Evolutionary conservation across 2,888 invertebrate species (phyloP).

Genomic region (Beris chalybata): DNA sequence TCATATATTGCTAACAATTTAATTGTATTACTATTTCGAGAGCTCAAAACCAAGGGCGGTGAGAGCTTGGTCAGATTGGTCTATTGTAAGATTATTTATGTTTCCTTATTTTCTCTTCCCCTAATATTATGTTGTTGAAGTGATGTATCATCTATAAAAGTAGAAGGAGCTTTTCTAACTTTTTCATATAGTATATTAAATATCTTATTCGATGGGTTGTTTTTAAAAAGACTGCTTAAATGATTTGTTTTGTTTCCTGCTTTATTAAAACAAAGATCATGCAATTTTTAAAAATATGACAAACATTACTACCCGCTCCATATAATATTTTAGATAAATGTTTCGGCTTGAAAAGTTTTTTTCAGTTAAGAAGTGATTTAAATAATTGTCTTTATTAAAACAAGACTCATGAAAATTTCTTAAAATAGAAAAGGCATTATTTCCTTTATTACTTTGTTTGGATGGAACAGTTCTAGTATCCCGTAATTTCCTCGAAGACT

Average conservation of each 20-base stretch:
- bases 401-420: conserved; percentile 46
- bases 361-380: conserved; percentile 43
- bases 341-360: conserved; percentile 46
- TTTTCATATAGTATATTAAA: conserved; percentile 42
- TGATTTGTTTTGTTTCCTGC: conserved; percentile 46
- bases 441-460: too few relatives aligned
- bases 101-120: too few relatives aligned
- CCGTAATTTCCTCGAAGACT: too few relatives aligned
- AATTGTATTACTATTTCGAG: too few relatives aligned
- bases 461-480: too few relatives aligned
- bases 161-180: conserved; percentile 27
- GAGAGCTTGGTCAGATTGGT: too few relatives aligned
- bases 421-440: conserved; percentile 45
- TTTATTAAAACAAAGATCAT: conserved; percentile 47
- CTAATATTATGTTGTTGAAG: too few relatives aligned
- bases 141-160: too few relatives aligned
- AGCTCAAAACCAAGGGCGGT: too few relatives aligned
- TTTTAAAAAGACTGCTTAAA: conserved; percentile 45
- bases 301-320: conserved; percentile 43
- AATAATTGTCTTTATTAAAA: conserved; percentile 36
- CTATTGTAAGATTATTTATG: too few relatives aligned
- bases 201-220: conserved; percentile 38
- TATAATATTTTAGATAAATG: conserved; percentile 42
- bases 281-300: conserved; percentile 43
- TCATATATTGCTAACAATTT: too few relatives aligned